Conservation (phyloP, 2,888 invertebrate species). For the Zaprionus bogoriensis region DNA sequence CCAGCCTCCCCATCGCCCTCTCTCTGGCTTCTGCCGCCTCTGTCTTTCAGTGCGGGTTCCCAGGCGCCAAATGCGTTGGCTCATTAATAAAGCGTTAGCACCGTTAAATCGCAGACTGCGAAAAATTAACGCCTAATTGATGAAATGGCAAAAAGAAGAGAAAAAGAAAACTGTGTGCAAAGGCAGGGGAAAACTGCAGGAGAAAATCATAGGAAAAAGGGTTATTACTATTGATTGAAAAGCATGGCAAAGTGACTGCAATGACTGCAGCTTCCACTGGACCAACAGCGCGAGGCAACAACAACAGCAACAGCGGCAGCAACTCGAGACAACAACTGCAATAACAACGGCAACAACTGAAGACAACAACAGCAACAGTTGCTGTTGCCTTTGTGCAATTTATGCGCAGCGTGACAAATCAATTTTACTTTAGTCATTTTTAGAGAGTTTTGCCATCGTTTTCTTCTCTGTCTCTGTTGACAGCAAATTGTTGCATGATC, state of each 20-base stretch:
- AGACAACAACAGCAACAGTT: conserved; percentile 18
- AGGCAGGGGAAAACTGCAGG: background rate
- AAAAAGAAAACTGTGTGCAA: conserved; percentile 1
- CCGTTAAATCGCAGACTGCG: conserved; percentile 56
- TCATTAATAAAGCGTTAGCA: conserved; percentile 73
- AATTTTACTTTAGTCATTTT: conserved; percentile 65
- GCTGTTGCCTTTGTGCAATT: conserved; percentile 76
- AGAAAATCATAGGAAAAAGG: conserved; percentile 25
- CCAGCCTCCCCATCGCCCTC: background rate
- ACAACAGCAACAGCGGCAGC: conserved; percentile 13
- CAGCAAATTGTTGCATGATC: conserved; percentile 51
- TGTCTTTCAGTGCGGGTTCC: conserved; percentile 32
- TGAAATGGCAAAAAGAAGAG: conserved; percentile 52
- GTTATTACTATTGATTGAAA: conserved; percentile 73
- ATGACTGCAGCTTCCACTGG: conserved; percentile 51
- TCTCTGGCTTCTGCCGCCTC: background rate
- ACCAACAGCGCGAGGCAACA: conserved; percentile 11
- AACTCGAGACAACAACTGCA: conserved; percentile 3
- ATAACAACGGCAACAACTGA: conserved; percentile 28
- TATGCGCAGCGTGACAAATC: conserved; percentile 80
- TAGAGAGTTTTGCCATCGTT: conserved; percentile 50
- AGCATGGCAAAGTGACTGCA: conserved; percentile 48
- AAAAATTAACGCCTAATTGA: conserved; percentile 77
- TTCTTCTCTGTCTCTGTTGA: conserved; percentile 37
- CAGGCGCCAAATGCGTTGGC: conserved; percentile 65